Base-by-base conservation (phyloP, 2,113 vertebrate genomes). In the Tenrec ecaudatus region DNA sequence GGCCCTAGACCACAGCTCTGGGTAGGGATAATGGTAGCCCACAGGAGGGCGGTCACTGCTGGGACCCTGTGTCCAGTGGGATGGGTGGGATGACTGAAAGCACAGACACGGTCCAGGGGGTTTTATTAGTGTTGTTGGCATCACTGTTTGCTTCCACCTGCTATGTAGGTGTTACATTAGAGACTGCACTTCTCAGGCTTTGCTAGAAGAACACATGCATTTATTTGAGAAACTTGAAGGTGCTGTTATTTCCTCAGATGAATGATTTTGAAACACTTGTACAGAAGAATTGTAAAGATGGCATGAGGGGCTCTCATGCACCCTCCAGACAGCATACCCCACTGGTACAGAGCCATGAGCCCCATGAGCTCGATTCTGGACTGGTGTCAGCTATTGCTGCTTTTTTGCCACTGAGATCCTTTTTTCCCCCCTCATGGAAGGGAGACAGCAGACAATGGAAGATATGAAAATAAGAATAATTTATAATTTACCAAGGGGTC, bases 21-120 rank as follows among this genome's bases (percentile, higher is more conserved):
- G 38, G 29, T 0, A 29, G 22, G 58, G 38, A n/a, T 25, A 19
- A 25, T 9, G 23, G 38, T 66, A 57, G 15, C 14, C 58, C 58
- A 60, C 58, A 19, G 58, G 8, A 60, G 20, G 58, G 20, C 58
- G 15, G 58, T 19, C 58, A 60, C 58, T 60, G 14, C 58, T 20
- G 14, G 58, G 58, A 60, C 58, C 58, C 58, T 60, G 58, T 19
- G 20, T 60, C 58, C 58, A 60, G 14, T 60, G 58, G 58, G 58
- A 16, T 60, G 58, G 14, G 14, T 8, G 58, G 47, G 69, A 14
- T 3, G 83, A 1, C 2, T 81, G 62, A n/a, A 71, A 16, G n/a
- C 31, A 1, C 29, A 29, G 27, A 22, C 2, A 0, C 2, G 3
- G 16, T 60, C 29, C 23, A 8, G 1, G 1, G 80, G n/a, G 43